Evolutionary conservation across 2,888 invertebrate genomes (phyloP).

Genomic region (Nymphalis c-album): DNA sequence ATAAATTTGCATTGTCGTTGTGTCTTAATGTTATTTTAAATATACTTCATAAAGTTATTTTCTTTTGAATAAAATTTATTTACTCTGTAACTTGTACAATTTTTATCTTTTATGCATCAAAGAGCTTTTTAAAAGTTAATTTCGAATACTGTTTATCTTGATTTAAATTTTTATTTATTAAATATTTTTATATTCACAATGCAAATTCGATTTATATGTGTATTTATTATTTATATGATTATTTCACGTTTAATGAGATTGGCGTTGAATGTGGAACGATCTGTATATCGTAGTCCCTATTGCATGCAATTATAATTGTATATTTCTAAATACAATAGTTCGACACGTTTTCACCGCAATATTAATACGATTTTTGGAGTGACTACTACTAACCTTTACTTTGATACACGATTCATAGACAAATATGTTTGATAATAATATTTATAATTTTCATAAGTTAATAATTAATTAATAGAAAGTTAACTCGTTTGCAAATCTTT

Average conservation of each 20-base stretch:
- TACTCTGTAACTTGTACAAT: background rate
- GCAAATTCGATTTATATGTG: background rate
- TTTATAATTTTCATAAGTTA: too few relatives aligned
- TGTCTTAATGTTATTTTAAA: conserved; percentile 31
- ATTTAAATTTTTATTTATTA: background rate
- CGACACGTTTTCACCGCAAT: background rate
- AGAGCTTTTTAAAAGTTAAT: too few relatives aligned
- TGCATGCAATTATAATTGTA: conserved; percentile 5
- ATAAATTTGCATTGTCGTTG: conserved; percentile 24
- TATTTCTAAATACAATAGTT: background rate
- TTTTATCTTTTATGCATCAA: background rate
- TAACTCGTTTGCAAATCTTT: too few relatives aligned
- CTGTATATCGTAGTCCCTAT: background rate
- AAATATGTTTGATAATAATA: too few relatives aligned
- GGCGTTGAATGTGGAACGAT: too few relatives aligned
- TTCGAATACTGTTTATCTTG: background rate
- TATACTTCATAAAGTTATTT: background rate
- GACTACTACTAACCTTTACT: conserved; percentile 10
- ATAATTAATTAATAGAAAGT: too few relatives aligned
- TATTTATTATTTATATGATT: too few relatives aligned
- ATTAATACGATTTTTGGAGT: conserved; percentile 5
- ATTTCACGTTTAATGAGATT: background rate
- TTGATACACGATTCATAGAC: conserved; percentile 13
- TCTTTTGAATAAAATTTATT: conserved; percentile 7
- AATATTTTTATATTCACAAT: background rate